phyloP scores from a whole-genome alignment of 2,113 vertebrate genomes.

The Podarcis muralis region DNA sequence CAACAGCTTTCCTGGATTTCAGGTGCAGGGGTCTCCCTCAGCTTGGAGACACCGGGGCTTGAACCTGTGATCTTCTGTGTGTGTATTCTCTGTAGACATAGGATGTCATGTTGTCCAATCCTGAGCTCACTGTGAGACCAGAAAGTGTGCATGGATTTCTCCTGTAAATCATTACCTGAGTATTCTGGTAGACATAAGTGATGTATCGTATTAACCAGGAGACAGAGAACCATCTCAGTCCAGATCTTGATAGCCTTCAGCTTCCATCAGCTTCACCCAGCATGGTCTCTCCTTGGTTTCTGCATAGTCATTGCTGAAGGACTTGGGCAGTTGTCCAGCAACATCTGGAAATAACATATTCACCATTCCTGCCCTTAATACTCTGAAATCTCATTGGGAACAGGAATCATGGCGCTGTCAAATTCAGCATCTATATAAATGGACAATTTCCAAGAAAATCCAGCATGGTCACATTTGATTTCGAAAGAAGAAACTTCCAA shows the following conservation, averaged over 20 bases:
- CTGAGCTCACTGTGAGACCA: neutral
- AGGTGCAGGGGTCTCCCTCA: too few species aligned
- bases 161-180: neutral
- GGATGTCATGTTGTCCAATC: neutral
- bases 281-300: neutral
- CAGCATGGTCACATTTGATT: too few species aligned
- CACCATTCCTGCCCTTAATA: too few species aligned
- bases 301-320: neutral
- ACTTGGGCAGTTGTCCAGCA: neutral
- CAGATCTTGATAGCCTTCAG: neutral
- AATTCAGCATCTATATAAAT: too few species aligned
- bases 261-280: neutral
- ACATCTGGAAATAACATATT: neutral
- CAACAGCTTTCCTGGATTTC: too few species aligned
- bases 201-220: neutral
- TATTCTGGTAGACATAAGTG: neutral
- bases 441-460: too few species aligned
- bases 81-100: neutral
- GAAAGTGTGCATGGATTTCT: neutral
- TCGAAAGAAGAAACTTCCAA: too few species aligned
- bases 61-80: neutral
- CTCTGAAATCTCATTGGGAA: too few species aligned
- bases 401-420: too few species aligned
- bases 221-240: neutral
- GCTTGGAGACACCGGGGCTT: too few species aligned